Evolutionary conservation across 2,797 vertebrate species (phyloP), one percentile per base, ranked within the genome.

Genomic region (Heliangelus exortis): DNA sequence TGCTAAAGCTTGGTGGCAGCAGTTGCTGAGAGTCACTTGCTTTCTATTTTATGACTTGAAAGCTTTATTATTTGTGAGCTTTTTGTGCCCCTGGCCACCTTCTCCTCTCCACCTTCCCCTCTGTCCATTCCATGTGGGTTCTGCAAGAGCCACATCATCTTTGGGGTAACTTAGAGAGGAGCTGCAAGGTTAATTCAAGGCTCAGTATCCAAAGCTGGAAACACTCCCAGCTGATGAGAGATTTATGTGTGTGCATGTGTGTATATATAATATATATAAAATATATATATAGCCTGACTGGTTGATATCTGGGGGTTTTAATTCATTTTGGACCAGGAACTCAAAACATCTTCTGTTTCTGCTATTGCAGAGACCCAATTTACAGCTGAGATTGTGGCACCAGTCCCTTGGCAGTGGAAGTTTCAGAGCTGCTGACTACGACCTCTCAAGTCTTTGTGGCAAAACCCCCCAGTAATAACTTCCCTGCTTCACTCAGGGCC

Each of bases 301-400:
- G 10, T 81, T 91, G 81, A 31, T 85, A 15, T 31, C 43, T 69
- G 16, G 14, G 3, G 10, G 34, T 57, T 47, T 48, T 41, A 61
- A 57, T 39, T 84, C 45, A 45, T 2, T 90, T 91, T 92, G 72
- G 45, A 33, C 2, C 3, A 51, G 31, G 82, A 92, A 66, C 34
- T 41, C 29, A 83, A 63, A 68, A 43, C 22, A 68, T 89, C 23
- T 66, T 78, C 86, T 89, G 34, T 92, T 89, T 93, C 58, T 92
- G 58, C 45, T 78, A 6, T 50, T 87, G 75, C 54, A 80, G 65
- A 81, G 76, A 36, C 66, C 72, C 28, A 75, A 87, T 91, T 96
- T 95, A 83, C 62, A 74, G 73, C 47, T 68, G 51, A 66, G 95
- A 73, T 51, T 26, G n/a, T 72, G 33, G 54, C 72, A 66, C 41